Conservation (phyloP, 2,888 invertebrate species). For the Cheilosia vulpina region DNA sequence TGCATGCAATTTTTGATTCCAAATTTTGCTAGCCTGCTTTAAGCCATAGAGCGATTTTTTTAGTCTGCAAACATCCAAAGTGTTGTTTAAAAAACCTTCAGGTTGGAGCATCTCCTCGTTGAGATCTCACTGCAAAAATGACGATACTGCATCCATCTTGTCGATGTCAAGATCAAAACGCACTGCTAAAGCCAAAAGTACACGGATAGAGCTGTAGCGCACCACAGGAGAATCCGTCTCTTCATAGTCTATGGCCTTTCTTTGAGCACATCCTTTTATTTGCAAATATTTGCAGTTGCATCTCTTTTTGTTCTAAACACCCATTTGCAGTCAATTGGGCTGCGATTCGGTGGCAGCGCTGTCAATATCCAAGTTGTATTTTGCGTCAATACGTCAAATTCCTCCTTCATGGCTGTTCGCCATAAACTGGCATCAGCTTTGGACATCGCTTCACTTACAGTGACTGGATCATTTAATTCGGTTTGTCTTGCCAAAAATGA, state of each 20-base stretch:
- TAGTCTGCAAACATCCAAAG: neutral
- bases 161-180: conserved; percentile 29
- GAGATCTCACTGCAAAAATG: conserved; percentile 29
- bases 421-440: conserved; percentile 32
- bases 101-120: conserved; percentile 16
- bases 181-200: conserved; percentile 34
- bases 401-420: conserved; percentile 42
- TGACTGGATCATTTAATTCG: conserved; percentile 45
- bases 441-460: conserved; percentile 56
- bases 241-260: conserved; percentile 12
- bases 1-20: conserved; percentile 44
- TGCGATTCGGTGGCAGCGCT: neutral
- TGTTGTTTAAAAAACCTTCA: neutral
- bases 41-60: conserved; percentile 55
- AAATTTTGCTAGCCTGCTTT: conserved; percentile 54
- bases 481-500: conserved; percentile 15
- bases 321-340: conserved; percentile 8
- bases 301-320: conserved; percentile 7
- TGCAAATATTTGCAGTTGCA: neutral
- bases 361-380: conserved; percentile 2
- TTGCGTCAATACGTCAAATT: conserved; percentile 20
- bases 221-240: conserved; percentile 28
- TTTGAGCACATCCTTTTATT: neutral
- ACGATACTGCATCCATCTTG: conserved; percentile 33
- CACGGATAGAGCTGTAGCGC: conserved; percentile 13